phyloP scores from a whole-genome alignment of 2,113 vertebrate genomes.

The Amia ocellicauda region DNA sequence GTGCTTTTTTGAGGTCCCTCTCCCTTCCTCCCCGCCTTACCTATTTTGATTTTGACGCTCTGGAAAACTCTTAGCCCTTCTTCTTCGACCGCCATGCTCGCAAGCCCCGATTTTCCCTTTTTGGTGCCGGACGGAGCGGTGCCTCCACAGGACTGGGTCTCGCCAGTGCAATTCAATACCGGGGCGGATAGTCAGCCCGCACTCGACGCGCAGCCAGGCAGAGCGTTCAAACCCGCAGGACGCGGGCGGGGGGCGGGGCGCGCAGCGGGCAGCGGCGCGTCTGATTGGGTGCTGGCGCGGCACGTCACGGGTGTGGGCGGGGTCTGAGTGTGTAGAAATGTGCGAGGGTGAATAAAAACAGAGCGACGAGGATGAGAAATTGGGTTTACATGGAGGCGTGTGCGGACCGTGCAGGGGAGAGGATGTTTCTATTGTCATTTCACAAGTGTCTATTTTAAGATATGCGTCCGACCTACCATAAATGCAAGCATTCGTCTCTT shows the following conservation, averaged over 20 bases:
- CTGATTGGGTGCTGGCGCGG: slow-evolving; percentile 21
- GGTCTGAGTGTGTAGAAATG: too few species aligned
- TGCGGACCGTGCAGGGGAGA: too few species aligned
- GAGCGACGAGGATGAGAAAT: too few species aligned
- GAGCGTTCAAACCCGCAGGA: slow-evolving; percentile 30
- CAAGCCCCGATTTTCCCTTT: slow-evolving; percentile 41
- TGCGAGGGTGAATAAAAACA: too few species aligned
- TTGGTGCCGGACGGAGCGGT: slow-evolving; percentile 31
- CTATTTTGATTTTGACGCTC: slow-evolving; percentile 96
- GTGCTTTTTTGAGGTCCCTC: too few species aligned
- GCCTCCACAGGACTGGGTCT: slow-evolving; percentile 45
- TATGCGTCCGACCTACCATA: too few species aligned
- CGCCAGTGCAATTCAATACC: slow-evolving; percentile 55
- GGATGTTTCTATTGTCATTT: too few species aligned
- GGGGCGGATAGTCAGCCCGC: slow-evolving; percentile 48
- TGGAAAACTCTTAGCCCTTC: slow-evolving; percentile 93
- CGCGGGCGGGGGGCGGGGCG: slow-evolving; percentile 36
- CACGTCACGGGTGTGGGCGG: not conserved
- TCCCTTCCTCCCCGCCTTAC: slow-evolving; percentile 61
- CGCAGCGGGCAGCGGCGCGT: slow-evolving; percentile 18
- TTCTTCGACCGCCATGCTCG: slow-evolving; percentile 90
- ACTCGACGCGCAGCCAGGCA: slow-evolving; percentile 34
- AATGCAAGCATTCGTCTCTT: too few species aligned
- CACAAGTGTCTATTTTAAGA: too few species aligned
- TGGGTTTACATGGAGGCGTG: too few species aligned